Base-by-base conservation (phyloP, 30 jellyfish, hydroid and myxozoan species). In the Phacellophora camtschatica region DNA sequence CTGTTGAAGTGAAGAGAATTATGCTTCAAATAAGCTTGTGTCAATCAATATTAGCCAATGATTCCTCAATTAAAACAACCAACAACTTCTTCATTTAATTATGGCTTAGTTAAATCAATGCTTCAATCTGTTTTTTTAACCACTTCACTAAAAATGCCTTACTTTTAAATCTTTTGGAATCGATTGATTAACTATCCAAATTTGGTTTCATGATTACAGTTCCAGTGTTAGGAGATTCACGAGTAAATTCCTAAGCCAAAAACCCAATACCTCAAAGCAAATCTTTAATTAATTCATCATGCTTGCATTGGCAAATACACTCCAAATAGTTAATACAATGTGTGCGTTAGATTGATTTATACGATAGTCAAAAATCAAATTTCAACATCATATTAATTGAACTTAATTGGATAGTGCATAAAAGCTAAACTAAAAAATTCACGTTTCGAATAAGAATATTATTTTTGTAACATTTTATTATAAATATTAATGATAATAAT, bases 121-220 rank as follows among this genome's bases (percentile, higher is more conserved):
- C 53, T 22, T 73, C 85, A 50, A 72, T 72, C 85, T 73, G 85
- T 61, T 72, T 72, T n/a, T n/a, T 48, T 43, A 58, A 72, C 85
- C 85, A 22, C 85, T 50, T 73, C 35, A 48, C 71, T 54, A 66
- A 72, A 72, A 72, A 72, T 31, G 72, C 50, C 34, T 25, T 73
- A 50, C 53, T 72, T 72, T 62, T 15, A 39, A 49, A 72, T 61
- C 85, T 72, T 72, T 72, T 37, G 57, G 74, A 49, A 33, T 50
- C 85, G 19, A 61, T 49, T 72, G 74, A 72, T 72, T 72, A 61
- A 43, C 85, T 49, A 72, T 72, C 74, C 71, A 72, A 72, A 72
- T 72, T 72, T 72, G 85, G 85, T 72, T 72, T 72, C 45, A 41
- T 72, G 53, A 72, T 72, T 50, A 34, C 71, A 35, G 61, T 50